Evolutionary conservation across 1,140 invertebrate genomes (phyloP).

Genomic region (Chironomus striatipennis): DNA sequence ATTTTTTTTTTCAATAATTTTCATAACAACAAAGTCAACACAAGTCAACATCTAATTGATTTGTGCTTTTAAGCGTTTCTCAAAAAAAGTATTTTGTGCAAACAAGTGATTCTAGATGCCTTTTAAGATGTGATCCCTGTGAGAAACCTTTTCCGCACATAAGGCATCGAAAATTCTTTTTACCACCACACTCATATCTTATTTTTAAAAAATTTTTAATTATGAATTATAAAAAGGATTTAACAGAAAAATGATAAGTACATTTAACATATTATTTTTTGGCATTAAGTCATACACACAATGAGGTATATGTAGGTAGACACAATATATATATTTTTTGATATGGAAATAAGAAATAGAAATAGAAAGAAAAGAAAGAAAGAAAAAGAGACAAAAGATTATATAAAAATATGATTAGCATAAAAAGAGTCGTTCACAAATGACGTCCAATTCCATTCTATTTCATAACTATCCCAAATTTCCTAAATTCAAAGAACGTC

Average conservation of each 20-base stretch:
- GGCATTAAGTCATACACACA: too few relatives aligned
- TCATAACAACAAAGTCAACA: not conserved
- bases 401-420: constrained; percentile 16
- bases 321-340: not conserved
- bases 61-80: constrained; percentile 28
- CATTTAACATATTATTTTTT: too few relatives aligned
- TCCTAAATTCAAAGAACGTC: too few relatives aligned
- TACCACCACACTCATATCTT: constrained; percentile 44
- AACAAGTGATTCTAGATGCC: constrained; percentile 41
- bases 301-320: too few relatives aligned
- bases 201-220: not conserved
- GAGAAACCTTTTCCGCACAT: constrained; percentile 42
- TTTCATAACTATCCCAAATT: too few relatives aligned
- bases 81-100: constrained; percentile 43
- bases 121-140: constrained; percentile 42
- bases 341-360: constrained; percentile 5
- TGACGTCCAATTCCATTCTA: too few relatives aligned
- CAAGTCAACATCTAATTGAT: not conserved
- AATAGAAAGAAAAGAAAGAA: constrained; percentile 20
- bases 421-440: too few relatives aligned
- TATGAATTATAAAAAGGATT: too few relatives aligned
- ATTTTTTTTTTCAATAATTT: not conserved
- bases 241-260: too few relatives aligned
- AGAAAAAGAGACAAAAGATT: constrained; percentile 6
- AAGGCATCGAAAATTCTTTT: constrained; percentile 43